Base-by-base conservation (phyloP, 2,888 invertebrate genomes). In the Terebella lapidaria region DNA sequence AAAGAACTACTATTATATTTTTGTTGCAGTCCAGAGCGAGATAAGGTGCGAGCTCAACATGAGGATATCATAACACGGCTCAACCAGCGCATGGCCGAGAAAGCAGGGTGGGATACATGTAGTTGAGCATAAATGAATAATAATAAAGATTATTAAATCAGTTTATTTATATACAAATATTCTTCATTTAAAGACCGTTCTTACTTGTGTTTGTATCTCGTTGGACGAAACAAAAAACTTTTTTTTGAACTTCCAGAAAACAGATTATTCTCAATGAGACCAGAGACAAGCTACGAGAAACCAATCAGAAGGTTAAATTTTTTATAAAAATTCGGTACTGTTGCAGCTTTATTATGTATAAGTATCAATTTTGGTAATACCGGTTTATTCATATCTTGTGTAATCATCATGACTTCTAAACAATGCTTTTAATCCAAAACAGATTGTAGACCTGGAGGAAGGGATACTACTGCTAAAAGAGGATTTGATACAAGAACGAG, bases 381-480 rank as follows among this genome's bases (percentile, higher is more conserved):
- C n/a, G n/a, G n/a, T n/a, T n/a, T n/a, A n/a, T n/a, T n/a, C n/a
- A n/a, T n/a, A n/a, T n/a, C n/a, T n/a, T n/a, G n/a, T n/a, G n/a
- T n/a, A n/a, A n/a, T n/a, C n/a, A n/a, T n/a, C n/a, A n/a, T n/a
- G n/a, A n/a, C n/a, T n/a, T n/a, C n/a, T n/a, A n/a, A n/a, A n/a
- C n/a, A n/a, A n/a, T n/a, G n/a, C n/a, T n/a, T n/a, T n/a, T n/a
- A n/a, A n/a, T n/a, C n/a, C n/a, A n/a, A n/a, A n/a, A 15, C 58
- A 80, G 79, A 79, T 80, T 67, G 72, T 76, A 25, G 78, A 80
- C 60, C 62, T 80, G 47, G 80, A 80, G 64, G 79, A 79, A 57
- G 76, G 76, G 18, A 77, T 80, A 30, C 57, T 79, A 24, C 74
- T 76, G 63, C 67, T 80, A 60, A 80, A 79, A 63, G 80, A 80